Percentiles rank a stretch among this genome's conserved stretches.
Conservation (phyloP, 2,797 vertebrate genomes). For the Enteromius argenteus region DNA sequence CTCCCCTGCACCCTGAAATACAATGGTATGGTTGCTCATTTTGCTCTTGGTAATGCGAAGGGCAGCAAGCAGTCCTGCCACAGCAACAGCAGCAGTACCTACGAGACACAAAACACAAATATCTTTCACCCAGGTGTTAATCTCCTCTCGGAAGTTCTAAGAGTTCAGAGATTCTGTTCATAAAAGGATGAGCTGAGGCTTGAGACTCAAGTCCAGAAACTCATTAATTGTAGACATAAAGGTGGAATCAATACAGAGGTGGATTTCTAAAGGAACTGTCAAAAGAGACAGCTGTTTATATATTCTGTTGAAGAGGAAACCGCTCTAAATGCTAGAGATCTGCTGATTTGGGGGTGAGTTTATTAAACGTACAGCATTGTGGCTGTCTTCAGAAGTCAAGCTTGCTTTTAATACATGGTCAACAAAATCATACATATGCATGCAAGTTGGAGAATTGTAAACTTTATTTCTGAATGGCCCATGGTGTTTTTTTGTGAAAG, state of each 20-base stretch:
- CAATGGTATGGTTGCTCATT: constrained; percentile 89
- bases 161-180: not conserved
- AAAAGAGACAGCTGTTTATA: not conserved
- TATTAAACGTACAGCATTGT: not conserved
- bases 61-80: constrained; percentile 93
- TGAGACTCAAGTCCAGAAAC: not conserved
- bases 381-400: not conserved
- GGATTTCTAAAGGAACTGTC: not conserved
- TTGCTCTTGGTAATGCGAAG: constrained; percentile 92
- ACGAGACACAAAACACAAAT: not conserved
- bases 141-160: not conserved
- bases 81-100: constrained; percentile 96
- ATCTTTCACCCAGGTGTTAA: not conserved
- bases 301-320: not conserved
- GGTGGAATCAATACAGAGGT: not conserved
- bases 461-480: not conserved
- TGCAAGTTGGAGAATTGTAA: not conserved
- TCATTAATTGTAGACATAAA: not conserved
- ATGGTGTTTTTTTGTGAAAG: not conserved
- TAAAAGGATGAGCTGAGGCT: not conserved
- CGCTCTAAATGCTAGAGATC: not conserved
- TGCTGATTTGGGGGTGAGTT: not conserved
- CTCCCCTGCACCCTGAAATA: constrained; percentile 98
- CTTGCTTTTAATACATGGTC: not conserved
- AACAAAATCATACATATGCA: not conserved